phyloP scores from a whole-genome alignment of 2,113 vertebrate genomes.

The Pelecanoides urinatrix region DNA sequence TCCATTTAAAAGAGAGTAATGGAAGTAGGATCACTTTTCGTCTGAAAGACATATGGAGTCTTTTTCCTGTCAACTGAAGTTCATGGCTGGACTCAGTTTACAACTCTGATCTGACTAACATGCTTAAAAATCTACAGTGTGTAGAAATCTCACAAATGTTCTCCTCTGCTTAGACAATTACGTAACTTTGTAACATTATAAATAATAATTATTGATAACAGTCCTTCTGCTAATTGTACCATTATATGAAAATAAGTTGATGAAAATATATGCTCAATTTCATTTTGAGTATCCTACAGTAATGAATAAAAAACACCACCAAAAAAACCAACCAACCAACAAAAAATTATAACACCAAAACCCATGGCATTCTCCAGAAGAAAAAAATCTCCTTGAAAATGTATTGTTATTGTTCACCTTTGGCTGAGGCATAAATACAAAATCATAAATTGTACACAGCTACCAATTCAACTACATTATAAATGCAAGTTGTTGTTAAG shows the following conservation, averaged over 20 bases:
- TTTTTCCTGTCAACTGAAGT: conserved; percentile 79
- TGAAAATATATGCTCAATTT: background rate
- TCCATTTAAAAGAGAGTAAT: conserved; percentile 82
- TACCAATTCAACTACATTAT: background rate
- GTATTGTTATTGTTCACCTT: background rate
- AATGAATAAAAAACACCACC: background rate
- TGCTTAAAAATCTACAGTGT: background rate
- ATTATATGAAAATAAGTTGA: background rate
- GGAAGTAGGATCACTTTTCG: conserved; percentile 83
- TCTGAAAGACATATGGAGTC: conserved; percentile 79
- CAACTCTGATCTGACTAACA: conserved; percentile 25
- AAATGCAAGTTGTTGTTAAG: background rate
- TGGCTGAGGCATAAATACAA: background rate
- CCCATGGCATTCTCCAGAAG: background rate
- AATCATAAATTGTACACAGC: background rate
- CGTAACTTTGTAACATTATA: background rate
- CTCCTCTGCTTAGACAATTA: background rate
- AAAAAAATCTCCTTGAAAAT: background rate
- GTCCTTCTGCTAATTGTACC: background rate
- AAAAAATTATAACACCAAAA: background rate
- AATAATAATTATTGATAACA: background rate
- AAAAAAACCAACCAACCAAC: background rate
- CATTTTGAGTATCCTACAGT: background rate
- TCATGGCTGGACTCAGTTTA: conserved; percentile 75
- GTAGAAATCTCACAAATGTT: background rate